phyloP scores from a whole-genome alignment of 2,888 invertebrate genomes.

The Oxystoma pomonae region DNA sequence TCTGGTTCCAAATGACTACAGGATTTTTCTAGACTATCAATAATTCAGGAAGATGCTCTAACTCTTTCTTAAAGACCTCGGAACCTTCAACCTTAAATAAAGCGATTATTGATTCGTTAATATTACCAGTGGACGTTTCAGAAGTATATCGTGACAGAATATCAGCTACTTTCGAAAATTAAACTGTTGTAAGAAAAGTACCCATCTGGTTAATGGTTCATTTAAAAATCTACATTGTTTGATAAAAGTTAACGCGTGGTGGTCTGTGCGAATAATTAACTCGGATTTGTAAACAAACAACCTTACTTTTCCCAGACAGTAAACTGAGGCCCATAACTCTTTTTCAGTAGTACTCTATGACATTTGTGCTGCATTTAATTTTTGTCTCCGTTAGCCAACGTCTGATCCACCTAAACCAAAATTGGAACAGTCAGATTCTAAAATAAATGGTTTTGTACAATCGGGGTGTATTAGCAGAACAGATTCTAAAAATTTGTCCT shows the following conservation, averaged over 20 bases:
- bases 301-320: not conserved
- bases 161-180: not conserved
- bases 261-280: not conserved
- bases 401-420: slow-evolving; percentile 18
- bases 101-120: not conserved
- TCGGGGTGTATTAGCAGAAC: slow-evolving; percentile 24
- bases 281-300: not conserved
- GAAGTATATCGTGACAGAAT: not conserved
- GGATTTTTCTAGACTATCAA: not conserved
- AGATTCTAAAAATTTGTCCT: slow-evolving; percentile 15
- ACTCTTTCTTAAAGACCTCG: not conserved
- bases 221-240: slow-evolving; percentile 9
- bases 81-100: not conserved
- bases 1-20: not conserved
- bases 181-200: not conserved
- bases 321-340: not conserved
- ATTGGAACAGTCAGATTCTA: slow-evolving; percentile 21
- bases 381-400: slow-evolving; percentile 17
- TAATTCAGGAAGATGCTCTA: not conserved
- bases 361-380: not conserved
- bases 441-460: slow-evolving; percentile 10
- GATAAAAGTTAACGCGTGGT: slow-evolving; percentile 1
- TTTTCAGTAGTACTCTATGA: slow-evolving; percentile 6
- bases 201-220: not conserved
- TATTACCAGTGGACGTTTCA: not conserved